phyloP scores from a whole-genome alignment of 2,797 vertebrate species.

The Enteromius trimaculatus region DNA sequence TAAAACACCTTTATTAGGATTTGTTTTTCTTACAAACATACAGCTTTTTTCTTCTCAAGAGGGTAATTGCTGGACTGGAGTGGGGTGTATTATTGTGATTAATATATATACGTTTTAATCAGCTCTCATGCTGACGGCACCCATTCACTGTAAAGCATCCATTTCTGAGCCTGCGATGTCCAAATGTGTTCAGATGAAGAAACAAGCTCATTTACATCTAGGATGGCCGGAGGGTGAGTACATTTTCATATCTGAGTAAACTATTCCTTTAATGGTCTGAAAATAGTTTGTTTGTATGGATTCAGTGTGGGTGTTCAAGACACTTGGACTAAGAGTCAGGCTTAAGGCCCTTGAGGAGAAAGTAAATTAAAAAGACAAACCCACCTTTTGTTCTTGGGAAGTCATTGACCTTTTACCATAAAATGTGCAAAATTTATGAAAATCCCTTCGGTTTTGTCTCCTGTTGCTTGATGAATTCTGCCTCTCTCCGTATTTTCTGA shows the following conservation, averaged over 20 bases:
- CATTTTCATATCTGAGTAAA: not conserved
- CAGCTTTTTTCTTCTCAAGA: not conserved
- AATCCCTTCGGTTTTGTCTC: slow-evolving; percentile 6
- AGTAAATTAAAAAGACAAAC: not conserved
- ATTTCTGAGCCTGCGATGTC: not conserved
- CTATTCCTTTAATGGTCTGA: not conserved
- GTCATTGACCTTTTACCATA: slow-evolving; percentile 33
- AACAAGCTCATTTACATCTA: not conserved
- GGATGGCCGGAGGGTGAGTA: not conserved
- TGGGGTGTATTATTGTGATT: not conserved
- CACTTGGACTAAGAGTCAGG: not conserved
- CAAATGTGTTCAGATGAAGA: not conserved
- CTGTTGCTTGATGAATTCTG: slow-evolving; percentile 17
- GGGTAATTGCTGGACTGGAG: not conserved
- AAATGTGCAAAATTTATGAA: slow-evolving; percentile 20
- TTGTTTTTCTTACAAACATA: not conserved
- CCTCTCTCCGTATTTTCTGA: slow-evolving; percentile 51
- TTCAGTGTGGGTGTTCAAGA: slow-evolving; percentile 4
- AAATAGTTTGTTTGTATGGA: not conserved
- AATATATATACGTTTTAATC: not conserved
- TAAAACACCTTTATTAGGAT: not conserved
- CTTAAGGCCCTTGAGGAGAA: not conserved
- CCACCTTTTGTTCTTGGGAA: not conserved
- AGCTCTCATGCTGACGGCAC: not conserved
- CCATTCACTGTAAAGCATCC: not conserved